A percentile compares a stretch with the other conserved stretches of the same genome.
phyloP scores from a whole-genome alignment of 2,113 vertebrate genomes.

The Seriola aureovittata region DNA sequence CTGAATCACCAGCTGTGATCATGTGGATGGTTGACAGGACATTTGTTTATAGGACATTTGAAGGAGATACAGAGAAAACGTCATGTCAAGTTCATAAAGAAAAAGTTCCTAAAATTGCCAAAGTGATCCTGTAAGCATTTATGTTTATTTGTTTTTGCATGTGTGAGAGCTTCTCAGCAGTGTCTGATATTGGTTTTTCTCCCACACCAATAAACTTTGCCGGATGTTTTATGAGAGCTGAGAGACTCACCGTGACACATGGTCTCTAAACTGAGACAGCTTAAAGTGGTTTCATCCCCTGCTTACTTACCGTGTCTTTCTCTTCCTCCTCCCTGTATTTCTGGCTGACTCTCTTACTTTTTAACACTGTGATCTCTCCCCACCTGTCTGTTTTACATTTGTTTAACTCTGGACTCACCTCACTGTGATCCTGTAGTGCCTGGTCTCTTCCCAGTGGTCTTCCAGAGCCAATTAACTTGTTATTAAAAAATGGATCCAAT shows the following conservation, averaged over 20 bases:
- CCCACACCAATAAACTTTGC: constrained; percentile 56
- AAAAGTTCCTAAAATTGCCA: neutral
- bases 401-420: constrained; percentile 3
- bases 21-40: no score
- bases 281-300: constrained; percentile 46
- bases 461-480: constrained; percentile 66
- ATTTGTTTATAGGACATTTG: neutral
- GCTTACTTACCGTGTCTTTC: constrained; percentile 23
- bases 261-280: constrained; percentile 25
- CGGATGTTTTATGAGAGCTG: constrained; percentile 47
- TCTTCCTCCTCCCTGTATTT: neutral
- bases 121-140: neutral
- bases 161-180: constrained; percentile 11
- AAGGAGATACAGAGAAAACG: neutral
- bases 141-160: constrained; percentile 32
- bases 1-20: neutral
- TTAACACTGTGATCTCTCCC: constrained; percentile 4
- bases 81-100: constrained; percentile 1
- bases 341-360: constrained; percentile 18
- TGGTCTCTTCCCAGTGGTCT: constrained; percentile 50
- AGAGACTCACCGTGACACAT: constrained; percentile 8
- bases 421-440: neutral
- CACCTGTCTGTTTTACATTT: constrained; percentile 3
- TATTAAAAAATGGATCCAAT: constrained; percentile 71
- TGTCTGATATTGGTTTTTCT: constrained; percentile 46